Evolutionary conservation across 2,113 vertebrate species (phyloP).

Genomic region (Cochlearius cochlearius): DNA sequence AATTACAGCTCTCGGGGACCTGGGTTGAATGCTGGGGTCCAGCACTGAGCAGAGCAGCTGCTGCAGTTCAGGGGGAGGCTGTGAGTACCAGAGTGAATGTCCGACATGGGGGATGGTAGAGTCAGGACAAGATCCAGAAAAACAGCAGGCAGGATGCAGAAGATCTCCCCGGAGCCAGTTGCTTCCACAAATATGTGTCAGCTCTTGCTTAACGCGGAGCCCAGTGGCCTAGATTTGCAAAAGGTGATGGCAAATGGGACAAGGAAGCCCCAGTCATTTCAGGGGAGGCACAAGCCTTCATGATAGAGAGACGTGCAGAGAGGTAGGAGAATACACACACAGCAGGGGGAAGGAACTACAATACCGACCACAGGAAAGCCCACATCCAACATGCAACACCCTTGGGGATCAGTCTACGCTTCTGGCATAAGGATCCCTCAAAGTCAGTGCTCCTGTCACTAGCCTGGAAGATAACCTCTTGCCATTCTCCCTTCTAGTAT

Average conservation of each 20-base stretch:
- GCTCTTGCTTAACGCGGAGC: neutral
- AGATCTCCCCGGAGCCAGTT: neutral
- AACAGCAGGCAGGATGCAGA: neutral
- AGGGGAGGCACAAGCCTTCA: neutral
- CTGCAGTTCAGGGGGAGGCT: neutral
- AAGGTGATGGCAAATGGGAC: neutral
- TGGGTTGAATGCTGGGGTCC: neutral
- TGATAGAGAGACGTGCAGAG: neutral
- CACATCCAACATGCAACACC: neutral
- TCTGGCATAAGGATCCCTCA: neutral
- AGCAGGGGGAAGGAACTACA: neutral
- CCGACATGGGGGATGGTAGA: neutral
- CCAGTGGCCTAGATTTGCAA: neutral
- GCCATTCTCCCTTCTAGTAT: neutral
- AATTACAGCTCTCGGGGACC: neutral
- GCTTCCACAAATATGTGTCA: neutral
- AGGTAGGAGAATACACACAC: fast-evolving
- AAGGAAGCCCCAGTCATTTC: neutral
- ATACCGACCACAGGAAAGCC: neutral
- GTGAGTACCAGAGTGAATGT: neutral
- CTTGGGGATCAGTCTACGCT: neutral
- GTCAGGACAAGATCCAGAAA: neutral
- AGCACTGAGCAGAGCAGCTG: neutral
- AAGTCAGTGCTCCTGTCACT: neutral
- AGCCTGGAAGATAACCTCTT: neutral